Evolutionary conservation across 2,797 vertebrate species (phyloP), one percentile per base, ranked within the genome.

Genomic region (Parauchenoglanis ngamensis): DNA sequence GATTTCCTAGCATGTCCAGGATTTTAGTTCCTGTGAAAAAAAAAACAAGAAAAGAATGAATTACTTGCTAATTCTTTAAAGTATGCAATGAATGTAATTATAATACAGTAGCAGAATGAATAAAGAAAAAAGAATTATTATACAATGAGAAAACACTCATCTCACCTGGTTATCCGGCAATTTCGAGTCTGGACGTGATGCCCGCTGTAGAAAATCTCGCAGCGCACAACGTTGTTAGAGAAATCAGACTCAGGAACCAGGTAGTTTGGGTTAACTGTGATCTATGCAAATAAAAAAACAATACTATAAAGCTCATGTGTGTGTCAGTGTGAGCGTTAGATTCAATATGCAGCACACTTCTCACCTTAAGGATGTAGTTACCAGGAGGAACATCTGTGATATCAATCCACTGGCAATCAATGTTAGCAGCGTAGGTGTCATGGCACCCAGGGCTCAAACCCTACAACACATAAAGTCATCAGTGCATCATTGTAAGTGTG

Each of bases 331-430:
- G 19, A 59, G 31, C 7, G 56, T 25, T 40, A 68, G 46, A 49
- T 65, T 46, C 25, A 49, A 49, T 19, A 80, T 40, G 28, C 10
- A 44, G 79, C 15, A 52, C n/a, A 68, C 8, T 67, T 70, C 21
- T 68, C 90, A 97, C 97, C 95, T 97, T 96, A 21, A 97, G 90
- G 79, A 96, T 91, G 67, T 97, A 97, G 85, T 94, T 97, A 85
- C 97, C 96, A 12, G 96, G 96, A 73, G 92, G 92, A 0, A 97
- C 96, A 25, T 97, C 96, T 0, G 96, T 97, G 91, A 97, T 97
- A 93, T 97, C 97, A 15, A 97, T 96, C 97, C 97, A 97, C 91
- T 97, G 97, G 90, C 97, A 97, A 92, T 97, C 96, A 19, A 97
- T 97, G 90, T 97, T 96, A 84, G 97, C 97, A 12, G 96, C 95